Percentiles rank a stretch among this genome's conserved stretches.
These are phyloP conservation scores for Folsomia candida DNA, from an alignment of 2,888 invertebrate genomes.

Conservation along the genomic window DNA sequence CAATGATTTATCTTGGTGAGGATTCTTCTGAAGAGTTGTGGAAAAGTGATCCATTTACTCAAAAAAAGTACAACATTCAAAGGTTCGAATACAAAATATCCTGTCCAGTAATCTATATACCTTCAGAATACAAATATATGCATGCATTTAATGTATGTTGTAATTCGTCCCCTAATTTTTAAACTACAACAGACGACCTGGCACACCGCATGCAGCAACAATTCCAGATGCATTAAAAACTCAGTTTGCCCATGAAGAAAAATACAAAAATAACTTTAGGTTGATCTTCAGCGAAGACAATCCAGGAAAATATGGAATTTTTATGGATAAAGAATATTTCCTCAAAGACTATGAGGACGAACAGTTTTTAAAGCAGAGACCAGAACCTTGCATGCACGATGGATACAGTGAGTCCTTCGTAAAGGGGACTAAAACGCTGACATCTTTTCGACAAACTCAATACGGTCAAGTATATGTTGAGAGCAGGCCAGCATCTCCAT, in stretches of 20 bases:
- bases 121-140: no score
- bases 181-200: background rate
- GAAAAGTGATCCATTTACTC: background rate
- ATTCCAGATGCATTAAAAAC: background rate
- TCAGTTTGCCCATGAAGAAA: conserved; percentile 70
- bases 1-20: conserved; percentile 71
- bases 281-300: conserved; percentile 45
- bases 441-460: background rate
- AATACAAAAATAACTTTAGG: conserved; percentile 70
- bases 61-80: conserved; percentile 1
- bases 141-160: no score
- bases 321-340: conserved; percentile 63
- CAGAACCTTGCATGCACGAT: background rate
- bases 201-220: background rate
- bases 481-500: background rate
- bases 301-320: conserved; percentile 53
- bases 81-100: no score
- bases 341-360: background rate
- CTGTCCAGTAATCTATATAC: no score
- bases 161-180: background rate
- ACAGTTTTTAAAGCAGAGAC: background rate
- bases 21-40: conserved; percentile 53
- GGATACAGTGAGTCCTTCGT: background rate
- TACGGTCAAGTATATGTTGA: conserved; percentile 8
- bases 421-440: background rate